Evolutionary conservation across 2,797 vertebrate genomes (phyloP), one percentile per base, ranked within the genome.

Genomic region (Tragelaphus oryx): DNA sequence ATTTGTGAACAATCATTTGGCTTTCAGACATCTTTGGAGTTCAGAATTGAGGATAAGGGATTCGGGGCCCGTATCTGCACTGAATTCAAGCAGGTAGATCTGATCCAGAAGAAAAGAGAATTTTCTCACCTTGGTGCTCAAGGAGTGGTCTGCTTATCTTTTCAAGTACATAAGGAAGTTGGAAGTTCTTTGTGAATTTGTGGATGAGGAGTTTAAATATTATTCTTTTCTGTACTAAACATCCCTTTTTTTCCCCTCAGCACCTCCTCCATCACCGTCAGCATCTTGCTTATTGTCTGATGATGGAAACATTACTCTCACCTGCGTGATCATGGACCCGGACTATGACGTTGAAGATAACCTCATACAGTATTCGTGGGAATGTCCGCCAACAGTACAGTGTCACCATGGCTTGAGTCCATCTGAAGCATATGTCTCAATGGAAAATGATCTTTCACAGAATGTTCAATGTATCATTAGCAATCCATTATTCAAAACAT

Each of bases 261-360:
- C 46, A 12, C 37, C 22, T 41, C 89, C 62, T 78, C 82, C 78
- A 11, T 0, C 8, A 30, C 89, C 62, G 0, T 6, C 0, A 50
- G 5, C 80, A 20, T 24, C 3, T 26, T 95, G 91, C 18, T 2
- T 2, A 0, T 1, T 2, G 24, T 14, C 0, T 22, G 24, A 16
- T 16, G 48, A 18, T 16, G 81, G 28, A 33, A 50, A 26, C 10
- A 16, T 95, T 37, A 4, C 0, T 3, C 0, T 95, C 30, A 87
- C 9, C 0, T 0, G 68, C 12, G 0, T 3, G 4, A 2, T 62
- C 2, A 5, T 24, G 0, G 26, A 13, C 2, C 2, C 3, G 46
- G 2, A 2, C 46, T 46, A 46, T 46, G 46, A 46, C 2, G 2
- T 46, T 46, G 46, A 46, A 10, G 46, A 10, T 46, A 46, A 46